Evolutionary conservation across 30 jellyfish, hydroid and myxozoan species (phyloP).

Genomic region (Catostylus mosaicus): DNA sequence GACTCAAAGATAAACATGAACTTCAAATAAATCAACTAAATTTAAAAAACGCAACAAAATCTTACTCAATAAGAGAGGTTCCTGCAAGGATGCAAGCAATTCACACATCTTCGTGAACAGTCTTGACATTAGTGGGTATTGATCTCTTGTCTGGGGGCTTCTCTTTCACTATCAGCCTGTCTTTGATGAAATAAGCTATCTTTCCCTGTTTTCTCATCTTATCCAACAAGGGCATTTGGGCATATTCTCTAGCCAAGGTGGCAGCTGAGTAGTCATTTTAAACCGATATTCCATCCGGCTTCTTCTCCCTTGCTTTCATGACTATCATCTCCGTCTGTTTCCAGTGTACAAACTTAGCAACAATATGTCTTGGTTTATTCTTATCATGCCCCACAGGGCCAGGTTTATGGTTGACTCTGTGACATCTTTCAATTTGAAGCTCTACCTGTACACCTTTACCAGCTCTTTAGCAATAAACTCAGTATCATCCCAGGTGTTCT

Average conservation of each 20-base stretch:
- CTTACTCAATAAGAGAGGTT: slow-evolving; percentile 38
- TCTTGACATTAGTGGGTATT: slow-evolving; percentile 26
- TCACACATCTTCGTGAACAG: slow-evolving; percentile 20
- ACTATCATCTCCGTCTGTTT: slow-evolving; percentile 47
- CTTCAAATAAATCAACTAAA: slow-evolving; percentile 2
- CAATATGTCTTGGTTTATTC: slow-evolving; percentile 57
- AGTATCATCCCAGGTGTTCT: slow-evolving; percentile 53
- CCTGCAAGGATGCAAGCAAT: slow-evolving; percentile 11
- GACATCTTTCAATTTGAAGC: slow-evolving; percentile 58
- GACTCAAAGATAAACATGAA: slow-evolving; percentile 31
- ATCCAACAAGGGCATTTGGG: slow-evolving; percentile 52
- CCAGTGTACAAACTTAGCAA: slow-evolving; percentile 43
- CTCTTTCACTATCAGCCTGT: slow-evolving; percentile 42
- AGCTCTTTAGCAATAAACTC: slow-evolving; percentile 43
- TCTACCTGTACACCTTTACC: slow-evolving; percentile 36
- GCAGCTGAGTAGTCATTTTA: slow-evolving; percentile 28
- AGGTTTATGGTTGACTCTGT: slow-evolving; percentile 60
- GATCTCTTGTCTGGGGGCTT: slow-evolving; percentile 45
- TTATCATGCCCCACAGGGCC: slow-evolving; percentile 36
- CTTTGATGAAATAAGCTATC: slow-evolving; percentile 34
- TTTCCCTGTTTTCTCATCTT: slow-evolving; percentile 57
- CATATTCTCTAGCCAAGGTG: slow-evolving; percentile 58
- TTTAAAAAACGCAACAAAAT: not conserved
- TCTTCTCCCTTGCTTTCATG: slow-evolving; percentile 32
- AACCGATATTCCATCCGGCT: slow-evolving; percentile 42